phyloP scores from a whole-genome alignment of 2,797 vertebrate species.

The Hydrophis major region DNA sequence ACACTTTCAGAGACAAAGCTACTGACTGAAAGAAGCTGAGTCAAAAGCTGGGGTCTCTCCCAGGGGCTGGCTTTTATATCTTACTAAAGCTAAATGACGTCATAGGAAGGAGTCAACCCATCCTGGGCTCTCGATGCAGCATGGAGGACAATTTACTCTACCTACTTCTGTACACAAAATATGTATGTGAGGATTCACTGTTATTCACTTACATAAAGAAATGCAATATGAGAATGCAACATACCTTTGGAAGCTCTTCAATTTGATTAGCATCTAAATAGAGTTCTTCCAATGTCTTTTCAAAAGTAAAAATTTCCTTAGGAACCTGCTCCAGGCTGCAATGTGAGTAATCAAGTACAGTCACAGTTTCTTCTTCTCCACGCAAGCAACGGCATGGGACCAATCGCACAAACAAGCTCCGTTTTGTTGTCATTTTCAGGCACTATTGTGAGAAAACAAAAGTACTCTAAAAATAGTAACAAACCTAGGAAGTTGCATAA shows the following conservation, averaged over 20 bases:
- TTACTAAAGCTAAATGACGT: no score
- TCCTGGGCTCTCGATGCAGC: no score
- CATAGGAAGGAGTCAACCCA: no score
- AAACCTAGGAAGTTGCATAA: not conserved
- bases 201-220: not conserved
- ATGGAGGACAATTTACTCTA: not conserved
- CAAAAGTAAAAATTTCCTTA: constrained; percentile 97
- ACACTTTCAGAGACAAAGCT: no score
- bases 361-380: constrained; percentile 95
- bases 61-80: no score
- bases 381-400: constrained; percentile 97
- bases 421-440: constrained; percentile 96
- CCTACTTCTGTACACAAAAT: not conserved
- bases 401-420: constrained; percentile 94
- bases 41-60: no score
- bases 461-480: not conserved
- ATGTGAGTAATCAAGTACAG: constrained; percentile 97
- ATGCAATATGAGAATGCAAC: constrained; percentile 18
- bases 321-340: constrained; percentile 99
- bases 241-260: constrained; percentile 98
- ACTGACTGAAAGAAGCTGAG: no score
- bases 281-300: constrained; percentile 98
- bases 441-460: constrained; percentile 67
- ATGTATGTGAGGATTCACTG: not conserved
- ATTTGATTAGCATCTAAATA: constrained; percentile 99